These are phyloP conservation scores for Rousettus madagascariensis DNA, from an alignment of 2,797 vertebrate genomes.

Conservation along the genomic window DNA sequence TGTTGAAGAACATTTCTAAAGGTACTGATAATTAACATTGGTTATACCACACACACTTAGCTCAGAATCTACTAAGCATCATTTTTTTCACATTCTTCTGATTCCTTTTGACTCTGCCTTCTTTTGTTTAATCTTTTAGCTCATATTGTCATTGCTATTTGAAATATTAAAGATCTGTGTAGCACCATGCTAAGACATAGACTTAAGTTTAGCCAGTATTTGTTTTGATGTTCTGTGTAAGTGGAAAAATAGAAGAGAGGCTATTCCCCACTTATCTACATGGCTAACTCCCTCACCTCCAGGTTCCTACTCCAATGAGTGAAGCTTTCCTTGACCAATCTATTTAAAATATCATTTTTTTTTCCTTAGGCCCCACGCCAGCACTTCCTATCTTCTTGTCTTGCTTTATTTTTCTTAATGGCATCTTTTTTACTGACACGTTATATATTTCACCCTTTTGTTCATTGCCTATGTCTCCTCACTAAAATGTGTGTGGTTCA, in stretches of 20 bases:
- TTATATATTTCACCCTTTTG: not conserved
- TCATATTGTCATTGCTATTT: not conserved
- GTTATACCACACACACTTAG: not conserved
- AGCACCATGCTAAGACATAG: not conserved
- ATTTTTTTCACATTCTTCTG: conserved; percentile 32
- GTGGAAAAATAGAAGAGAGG: not conserved
- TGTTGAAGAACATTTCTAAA: not conserved
- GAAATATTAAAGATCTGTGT: conserved; percentile 13
- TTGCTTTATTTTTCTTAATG: not conserved
- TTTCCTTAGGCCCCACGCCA: not conserved
- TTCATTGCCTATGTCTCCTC: not conserved
- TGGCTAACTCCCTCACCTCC: not conserved
- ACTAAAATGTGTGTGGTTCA: not conserved
- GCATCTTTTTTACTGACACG: not conserved
- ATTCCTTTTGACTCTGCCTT: not conserved
- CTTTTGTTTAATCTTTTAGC: conserved; percentile 39
- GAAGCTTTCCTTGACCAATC: not conserved
- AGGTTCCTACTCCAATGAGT: not conserved
- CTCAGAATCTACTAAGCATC: not conserved
- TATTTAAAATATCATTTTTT: not conserved
- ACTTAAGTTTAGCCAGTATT: not conserved
- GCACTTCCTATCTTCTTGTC: not conserved
- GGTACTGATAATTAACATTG: conserved; percentile 1
- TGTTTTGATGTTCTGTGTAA: not conserved
- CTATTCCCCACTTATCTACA: not conserved